Conservation (phyloP, 2,888 invertebrate genomes). For the Yponomeuta plumbellus region DNA sequence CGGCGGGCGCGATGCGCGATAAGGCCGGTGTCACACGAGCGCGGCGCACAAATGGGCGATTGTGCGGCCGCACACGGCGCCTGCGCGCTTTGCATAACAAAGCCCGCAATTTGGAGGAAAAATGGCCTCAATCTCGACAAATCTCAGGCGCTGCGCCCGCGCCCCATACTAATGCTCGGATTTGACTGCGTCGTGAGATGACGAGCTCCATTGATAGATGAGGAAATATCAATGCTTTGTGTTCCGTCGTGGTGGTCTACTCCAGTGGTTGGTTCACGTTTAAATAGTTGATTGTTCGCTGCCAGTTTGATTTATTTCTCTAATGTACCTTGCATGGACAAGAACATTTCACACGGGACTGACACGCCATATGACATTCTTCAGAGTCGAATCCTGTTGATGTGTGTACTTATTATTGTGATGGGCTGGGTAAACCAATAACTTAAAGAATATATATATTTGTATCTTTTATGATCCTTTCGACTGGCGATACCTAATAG, state of each 20-base stretch:
- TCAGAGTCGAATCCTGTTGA: too few species aligned
- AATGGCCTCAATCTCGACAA: conserved; percentile 65
- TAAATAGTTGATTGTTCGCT: conserved; percentile 8
- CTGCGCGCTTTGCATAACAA: conserved; percentile 74
- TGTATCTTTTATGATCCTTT: too few species aligned
- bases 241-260: conserved; percentile 12
- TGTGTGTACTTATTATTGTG: too few species aligned
- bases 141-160: conserved; percentile 40
- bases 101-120: conserved; percentile 74
- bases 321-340: not conserved
- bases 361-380: not conserved
- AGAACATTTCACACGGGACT: not conserved
- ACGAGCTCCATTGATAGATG: conserved; percentile 16
- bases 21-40: conserved; percentile 61
- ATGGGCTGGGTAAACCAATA: too few species aligned
- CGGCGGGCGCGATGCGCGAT: conserved; percentile 58
- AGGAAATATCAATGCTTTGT: conserved; percentile 15
- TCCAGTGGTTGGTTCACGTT: not conserved
- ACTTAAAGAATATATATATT: too few species aligned
- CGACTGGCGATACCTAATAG: too few species aligned
- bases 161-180: conserved; percentile 37
- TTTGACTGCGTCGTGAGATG: conserved; percentile 18
- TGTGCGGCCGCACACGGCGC: conserved; percentile 71
- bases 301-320: conserved; percentile 11
- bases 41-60: conserved; percentile 58